A percentile compares a stretch with the other conserved stretches of the same genome.
Evolutionary conservation across 2,113 vertebrate species (phyloP).

Genomic region (Rhegmatorhina hoffmannsi): DNA sequence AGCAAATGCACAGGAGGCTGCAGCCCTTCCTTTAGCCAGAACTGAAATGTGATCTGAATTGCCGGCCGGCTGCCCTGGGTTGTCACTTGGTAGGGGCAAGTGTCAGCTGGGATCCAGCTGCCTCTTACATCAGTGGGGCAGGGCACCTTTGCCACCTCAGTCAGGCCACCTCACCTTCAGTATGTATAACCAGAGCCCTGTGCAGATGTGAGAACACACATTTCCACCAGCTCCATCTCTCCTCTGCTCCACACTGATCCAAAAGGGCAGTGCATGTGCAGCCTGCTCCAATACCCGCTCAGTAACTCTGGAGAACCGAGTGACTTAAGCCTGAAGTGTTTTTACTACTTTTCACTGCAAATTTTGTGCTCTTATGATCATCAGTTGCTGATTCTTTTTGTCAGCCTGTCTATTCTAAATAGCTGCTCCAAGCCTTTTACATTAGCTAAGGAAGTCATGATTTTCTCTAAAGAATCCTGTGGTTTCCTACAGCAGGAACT

Average conservation of each 20-base stretch:
- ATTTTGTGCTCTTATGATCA: slow-evolving; percentile 12
- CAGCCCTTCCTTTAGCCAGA: neutral
- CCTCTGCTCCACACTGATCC: neutral
- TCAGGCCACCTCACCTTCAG: neutral
- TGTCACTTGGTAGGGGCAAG: neutral
- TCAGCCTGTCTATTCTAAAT: neutral
- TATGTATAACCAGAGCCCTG: neutral
- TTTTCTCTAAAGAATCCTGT: slow-evolving; percentile 48
- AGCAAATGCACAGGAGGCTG: neutral
- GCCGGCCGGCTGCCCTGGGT: neutral
- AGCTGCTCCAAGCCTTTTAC: neutral
- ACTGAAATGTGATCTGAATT: neutral
- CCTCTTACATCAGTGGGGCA: fast-evolving
- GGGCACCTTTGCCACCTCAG: neutral
- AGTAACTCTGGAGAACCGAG: neutral
- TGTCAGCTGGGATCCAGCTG: neutral
- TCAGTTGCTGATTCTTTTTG: neutral
- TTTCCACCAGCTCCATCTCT: neutral
- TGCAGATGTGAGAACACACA: fast-evolving
- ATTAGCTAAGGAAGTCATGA: neutral
- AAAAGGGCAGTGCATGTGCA: fast-evolving
- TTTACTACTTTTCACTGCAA: neutral
- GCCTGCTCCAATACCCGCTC: neutral
- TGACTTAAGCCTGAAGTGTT: neutral
- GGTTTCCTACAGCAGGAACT: slow-evolving; percentile 41